A percentile compares a stretch with the other conserved stretches of the same genome.
phyloP scores from a whole-genome alignment of 2,113 vertebrate species.

The Pseudonaja textilis region DNA sequence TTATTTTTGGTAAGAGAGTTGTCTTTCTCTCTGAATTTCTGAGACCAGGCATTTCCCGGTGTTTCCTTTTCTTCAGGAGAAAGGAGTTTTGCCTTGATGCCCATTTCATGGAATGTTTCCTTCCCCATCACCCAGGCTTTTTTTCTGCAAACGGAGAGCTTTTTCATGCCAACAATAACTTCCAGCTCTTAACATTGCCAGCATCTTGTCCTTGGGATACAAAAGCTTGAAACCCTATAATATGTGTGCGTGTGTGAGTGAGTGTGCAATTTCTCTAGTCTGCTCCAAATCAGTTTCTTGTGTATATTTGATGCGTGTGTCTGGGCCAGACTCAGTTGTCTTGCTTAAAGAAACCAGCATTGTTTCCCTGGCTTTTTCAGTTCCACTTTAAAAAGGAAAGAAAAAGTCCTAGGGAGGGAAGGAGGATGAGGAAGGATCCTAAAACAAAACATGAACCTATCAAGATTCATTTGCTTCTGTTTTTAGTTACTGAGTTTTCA shows the following conservation, averaged over 20 bases:
- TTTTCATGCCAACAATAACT: conserved; percentile 26
- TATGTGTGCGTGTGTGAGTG: not conserved
- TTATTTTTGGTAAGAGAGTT: conserved; percentile 27
- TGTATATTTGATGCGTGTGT: not conserved
- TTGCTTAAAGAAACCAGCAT: not conserved
- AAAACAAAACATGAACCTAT: not conserved
- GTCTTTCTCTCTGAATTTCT: conserved; percentile 9
- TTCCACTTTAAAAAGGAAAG: not conserved
- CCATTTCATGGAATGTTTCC: not conserved
- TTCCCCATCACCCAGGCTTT: not conserved
- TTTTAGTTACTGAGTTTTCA: not conserved
- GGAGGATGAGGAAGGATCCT: not conserved
- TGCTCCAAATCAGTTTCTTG: not conserved
- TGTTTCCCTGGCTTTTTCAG: not conserved
- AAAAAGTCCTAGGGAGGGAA: not conserved
- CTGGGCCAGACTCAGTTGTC: not conserved
- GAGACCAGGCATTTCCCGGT: not conserved
- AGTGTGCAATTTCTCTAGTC: not conserved
- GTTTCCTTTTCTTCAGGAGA: conserved; percentile 14
- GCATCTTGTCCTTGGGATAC: conserved; percentile 11
- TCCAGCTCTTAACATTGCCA: conserved; percentile 5
- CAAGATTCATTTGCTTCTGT: not conserved
- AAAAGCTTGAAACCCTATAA: not conserved
- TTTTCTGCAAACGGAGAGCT: not conserved
- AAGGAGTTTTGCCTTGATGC: conserved; percentile 1